Conservation (phyloP, 2,888 invertebrate species). For the Amphipoea oculea region DNA sequence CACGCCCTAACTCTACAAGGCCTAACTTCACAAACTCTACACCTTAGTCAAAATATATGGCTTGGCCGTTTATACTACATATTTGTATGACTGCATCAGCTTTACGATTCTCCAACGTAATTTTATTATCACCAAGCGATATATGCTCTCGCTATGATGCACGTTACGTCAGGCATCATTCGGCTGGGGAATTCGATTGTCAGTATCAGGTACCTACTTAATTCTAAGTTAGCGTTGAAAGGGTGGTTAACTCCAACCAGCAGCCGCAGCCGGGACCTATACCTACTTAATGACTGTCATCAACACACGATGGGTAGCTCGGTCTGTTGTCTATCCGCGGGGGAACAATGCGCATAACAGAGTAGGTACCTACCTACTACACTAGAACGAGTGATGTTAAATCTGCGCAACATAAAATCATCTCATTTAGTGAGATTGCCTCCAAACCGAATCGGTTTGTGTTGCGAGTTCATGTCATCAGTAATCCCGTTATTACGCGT, state of each 20-base stretch:
- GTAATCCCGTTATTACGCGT: not conserved
- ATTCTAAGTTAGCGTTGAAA: not conserved
- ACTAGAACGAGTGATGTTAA: not conserved
- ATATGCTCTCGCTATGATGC: not conserved
- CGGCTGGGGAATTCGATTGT: no score
- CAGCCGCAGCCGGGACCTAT: not conserved
- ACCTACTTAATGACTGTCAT: not conserved
- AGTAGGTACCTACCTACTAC: not conserved
- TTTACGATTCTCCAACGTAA: no score
- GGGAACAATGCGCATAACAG: not conserved
- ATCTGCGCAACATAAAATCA: constrained; percentile 7
- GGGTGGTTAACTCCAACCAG: no score
- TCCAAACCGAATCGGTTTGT: constrained; percentile 5
- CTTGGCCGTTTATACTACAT: no score
- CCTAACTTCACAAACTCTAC: no score
- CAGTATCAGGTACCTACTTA: no score
- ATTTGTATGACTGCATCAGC: not conserved
- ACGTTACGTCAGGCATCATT: not conserved
- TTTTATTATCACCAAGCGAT: not conserved
- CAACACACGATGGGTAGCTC: not conserved
- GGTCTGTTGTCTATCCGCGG: no score
- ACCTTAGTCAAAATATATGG: no score
- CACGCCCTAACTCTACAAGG: no score
- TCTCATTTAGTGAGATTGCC: constrained; percentile 20
- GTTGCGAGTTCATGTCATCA: not conserved